A percentile compares a stretch with the other conserved stretches of the same genome.
phyloP scores from a whole-genome alignment of 2,888 invertebrate species.

The Calameuta pallipes region DNA sequence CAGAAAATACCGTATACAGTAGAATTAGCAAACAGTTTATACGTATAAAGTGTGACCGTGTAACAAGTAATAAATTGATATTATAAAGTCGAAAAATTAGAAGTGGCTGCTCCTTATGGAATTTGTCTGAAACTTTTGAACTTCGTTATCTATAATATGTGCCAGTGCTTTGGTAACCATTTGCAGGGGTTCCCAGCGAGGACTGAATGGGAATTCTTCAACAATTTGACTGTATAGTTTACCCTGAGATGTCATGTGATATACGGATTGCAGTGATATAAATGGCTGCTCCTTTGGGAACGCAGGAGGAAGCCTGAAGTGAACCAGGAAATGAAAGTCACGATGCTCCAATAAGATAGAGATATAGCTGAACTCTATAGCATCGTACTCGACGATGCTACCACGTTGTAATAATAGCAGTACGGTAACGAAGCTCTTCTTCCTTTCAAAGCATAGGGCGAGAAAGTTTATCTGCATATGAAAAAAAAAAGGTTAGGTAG shows the following conservation, averaged over 20 bases:
- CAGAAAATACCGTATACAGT: too few species aligned
- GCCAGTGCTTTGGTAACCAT: slow-evolving; percentile 56
- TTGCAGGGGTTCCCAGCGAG: slow-evolving; percentile 43
- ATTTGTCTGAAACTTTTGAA: slow-evolving; percentile 40
- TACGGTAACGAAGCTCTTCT: slow-evolving; percentile 41
- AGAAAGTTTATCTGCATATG: slow-evolving; percentile 42
- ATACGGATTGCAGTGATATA: slow-evolving; percentile 70
- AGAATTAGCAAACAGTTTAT: not conserved
- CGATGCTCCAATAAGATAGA: slow-evolving; percentile 63
- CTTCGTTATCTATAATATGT: slow-evolving; percentile 45
- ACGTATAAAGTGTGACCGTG: not conserved
- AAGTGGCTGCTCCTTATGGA: slow-evolving; percentile 30
- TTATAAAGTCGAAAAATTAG: slow-evolving; percentile 16
- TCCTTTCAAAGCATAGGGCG: slow-evolving; percentile 28
- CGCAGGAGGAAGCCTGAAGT: slow-evolving; percentile 48
- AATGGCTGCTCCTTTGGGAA: slow-evolving; percentile 72
- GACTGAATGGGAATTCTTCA: slow-evolving; percentile 55
- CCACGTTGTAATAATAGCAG: slow-evolving; percentile 53
- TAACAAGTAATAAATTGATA: slow-evolving; percentile 1
- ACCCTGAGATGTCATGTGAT: slow-evolving; percentile 61
- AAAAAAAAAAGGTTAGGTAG: slow-evolving; percentile 3
- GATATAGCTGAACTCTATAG: slow-evolving; percentile 57
- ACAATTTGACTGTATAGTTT: slow-evolving; percentile 39
- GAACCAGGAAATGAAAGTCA: slow-evolving; percentile 65
- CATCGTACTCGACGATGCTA: slow-evolving; percentile 67